Base-by-base conservation (phyloP, 2,888 invertebrate genomes). In the Calliopum simillimum region DNA sequence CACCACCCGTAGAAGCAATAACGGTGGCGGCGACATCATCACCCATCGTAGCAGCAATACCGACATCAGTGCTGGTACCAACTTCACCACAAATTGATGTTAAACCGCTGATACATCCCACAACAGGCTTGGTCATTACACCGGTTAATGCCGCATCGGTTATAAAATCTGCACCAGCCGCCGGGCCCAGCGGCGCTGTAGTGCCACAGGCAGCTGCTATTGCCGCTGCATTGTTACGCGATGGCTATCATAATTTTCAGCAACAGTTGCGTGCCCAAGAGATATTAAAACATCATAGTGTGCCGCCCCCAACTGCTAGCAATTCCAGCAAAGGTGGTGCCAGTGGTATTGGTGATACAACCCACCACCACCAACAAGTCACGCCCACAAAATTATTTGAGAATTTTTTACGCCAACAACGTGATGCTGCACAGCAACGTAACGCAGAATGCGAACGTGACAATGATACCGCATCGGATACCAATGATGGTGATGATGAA, bases 181-280 rank as follows among this genome's bases (percentile, higher is more conserved):
- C 85, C 11, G 82, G 65, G 3, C 33, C 33, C 33, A 33, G 68
- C 72, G 49, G 68, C 72, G 49, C 73, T 76, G 21, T 75, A 33
- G 75, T 78, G 44, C 80, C 83, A 1, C 81, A 82, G 49, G 84
- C 84, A 13, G 84, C 85, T 14, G 82, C 79, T 23, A 81, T 85
- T 69, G 85, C 85, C 6, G 85, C 85, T 33, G 85, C 86, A 1
- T 71, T 85, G 56, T 75, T 85, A 66, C 81, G 86, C 8, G 84
- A 84, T 55, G 84, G 88, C 79, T 87, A 89, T 87, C 87, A 89
- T 86, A 89, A 88, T 86, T 89, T 87, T 77, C 85, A 84, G 79
- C 87, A 87, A 86, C 89, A 89, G 86, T 80, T 84, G 65, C 78
- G 84, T 3, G 81, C 81, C 4, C 84, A 85, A 68, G 85, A 85